Base-by-base conservation (phyloP, 2,888 invertebrate genomes). In the Gandaritis pyraliata region DNA sequence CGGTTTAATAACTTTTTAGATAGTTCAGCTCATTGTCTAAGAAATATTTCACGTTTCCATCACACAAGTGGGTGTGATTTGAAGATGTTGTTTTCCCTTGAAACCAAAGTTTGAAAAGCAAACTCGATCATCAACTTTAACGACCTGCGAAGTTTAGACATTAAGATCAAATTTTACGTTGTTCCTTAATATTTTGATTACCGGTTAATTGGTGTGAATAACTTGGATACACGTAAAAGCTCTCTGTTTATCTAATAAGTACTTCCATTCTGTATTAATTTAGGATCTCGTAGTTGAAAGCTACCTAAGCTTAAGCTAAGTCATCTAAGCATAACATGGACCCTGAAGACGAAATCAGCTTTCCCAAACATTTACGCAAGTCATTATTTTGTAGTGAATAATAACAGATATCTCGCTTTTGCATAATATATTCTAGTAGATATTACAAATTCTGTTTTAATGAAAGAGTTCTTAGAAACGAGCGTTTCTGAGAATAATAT, bases 401-500 rank as follows among this genome's bases (percentile, higher is more conserved):
- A 23, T 23, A 23, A 23, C 23, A 23, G 23, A 23, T 23, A 23
- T 23, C 23, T 23, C 2, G 3, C 3, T 3, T 5, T 23, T 23
- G 23, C 23, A 23, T n/a, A n/a, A n/a, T n/a, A n/a, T 23, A 23
- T 23, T 23, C 23, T 23, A 23, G 23, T 23, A 23, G 6, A 23
- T 23, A 23, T 5, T 23, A 23, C 3, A 23, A 23, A 23, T 3
- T 23, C 6, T 23, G 23, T 23, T 23, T 23, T 23, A n/a, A n/a
- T n/a, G 23, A 23, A 11, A 46, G 29, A 46, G 12, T 29, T n/a
- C 29, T 7, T n/a, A 1, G 2, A 54, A 51, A 39, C 11, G 64
- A 64, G 71, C 72, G 81, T 85, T 86, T 84, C 80, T 82, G 83
- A 82, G 87, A 85, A 86, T 86, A 87, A 86, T 87, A 86, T 84